Conservation (phyloP, 2,797 vertebrate genomes). For the Pteronotus mesoamericanus region DNA sequence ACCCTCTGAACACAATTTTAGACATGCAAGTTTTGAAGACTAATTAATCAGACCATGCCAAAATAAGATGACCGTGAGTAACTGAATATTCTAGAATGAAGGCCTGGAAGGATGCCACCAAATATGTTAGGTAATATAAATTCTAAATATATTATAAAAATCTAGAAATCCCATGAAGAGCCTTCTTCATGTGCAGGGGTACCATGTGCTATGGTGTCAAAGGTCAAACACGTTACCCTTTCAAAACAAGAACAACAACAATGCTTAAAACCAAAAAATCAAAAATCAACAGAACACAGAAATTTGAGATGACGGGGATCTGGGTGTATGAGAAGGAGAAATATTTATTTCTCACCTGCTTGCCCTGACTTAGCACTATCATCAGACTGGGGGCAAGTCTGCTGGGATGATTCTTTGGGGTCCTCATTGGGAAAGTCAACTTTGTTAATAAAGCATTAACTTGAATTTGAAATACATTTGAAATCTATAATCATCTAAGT, state of each 20-base stretch:
- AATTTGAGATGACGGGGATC: background rate
- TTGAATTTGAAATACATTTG: background rate
- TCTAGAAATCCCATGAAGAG: background rate
- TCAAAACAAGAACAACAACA: background rate
- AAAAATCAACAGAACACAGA: background rate
- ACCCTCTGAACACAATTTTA: background rate
- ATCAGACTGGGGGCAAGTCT: background rate
- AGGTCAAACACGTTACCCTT: background rate
- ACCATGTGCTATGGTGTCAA: background rate
- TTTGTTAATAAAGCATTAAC: background rate
- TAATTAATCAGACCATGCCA: background rate
- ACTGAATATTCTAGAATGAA: background rate
- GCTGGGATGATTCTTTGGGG: background rate
- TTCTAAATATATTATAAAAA: background rate
- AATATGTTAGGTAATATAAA: background rate
- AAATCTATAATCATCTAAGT: background rate
- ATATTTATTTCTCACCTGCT: background rate
- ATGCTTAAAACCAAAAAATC: background rate
- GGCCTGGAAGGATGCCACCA: background rate
- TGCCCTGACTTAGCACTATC: background rate
- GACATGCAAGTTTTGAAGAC: background rate
- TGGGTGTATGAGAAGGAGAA: background rate
- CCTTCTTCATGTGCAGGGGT: background rate
- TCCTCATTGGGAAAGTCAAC: background rate
- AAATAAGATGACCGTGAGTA: background rate